Percentiles rank a stretch among this genome's conserved stretches.
Evolutionary conservation across 2,797 vertebrate genomes (phyloP).

Genomic region (Avahi laniger): DNA sequence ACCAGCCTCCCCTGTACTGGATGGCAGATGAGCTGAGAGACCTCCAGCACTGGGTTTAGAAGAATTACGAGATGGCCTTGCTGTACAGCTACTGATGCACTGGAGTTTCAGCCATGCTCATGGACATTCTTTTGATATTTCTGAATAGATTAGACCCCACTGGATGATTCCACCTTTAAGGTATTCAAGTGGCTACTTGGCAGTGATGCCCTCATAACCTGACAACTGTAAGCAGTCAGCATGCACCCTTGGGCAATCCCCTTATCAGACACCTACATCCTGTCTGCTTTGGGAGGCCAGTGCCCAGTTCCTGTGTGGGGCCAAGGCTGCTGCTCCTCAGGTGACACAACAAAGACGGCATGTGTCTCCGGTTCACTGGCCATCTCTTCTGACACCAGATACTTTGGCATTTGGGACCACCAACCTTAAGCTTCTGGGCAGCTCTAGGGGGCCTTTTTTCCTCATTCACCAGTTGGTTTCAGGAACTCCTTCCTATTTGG

Average conservation of each 20-base stretch:
- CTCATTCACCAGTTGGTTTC: not conserved
- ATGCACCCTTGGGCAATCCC: too few species aligned
- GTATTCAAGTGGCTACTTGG: not conserved
- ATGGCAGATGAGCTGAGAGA: not conserved
- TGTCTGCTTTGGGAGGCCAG: not conserved
- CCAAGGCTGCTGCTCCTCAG: not conserved
- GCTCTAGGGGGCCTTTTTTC: not conserved
- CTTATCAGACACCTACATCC: not conserved
- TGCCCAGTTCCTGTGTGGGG: not conserved
- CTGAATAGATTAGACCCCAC: not conserved
- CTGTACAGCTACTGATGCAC: not conserved
- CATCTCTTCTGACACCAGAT: not conserved
- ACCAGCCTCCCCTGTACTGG: not conserved
- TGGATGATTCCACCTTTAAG: not conserved
- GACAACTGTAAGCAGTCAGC: not conserved
- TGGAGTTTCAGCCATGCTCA: not conserved
- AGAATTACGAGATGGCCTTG: not conserved
- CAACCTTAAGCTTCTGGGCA: too few species aligned
- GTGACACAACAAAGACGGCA: not conserved
- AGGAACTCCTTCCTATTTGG: not conserved
- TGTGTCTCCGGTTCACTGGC: not conserved
- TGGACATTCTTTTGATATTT: not conserved
- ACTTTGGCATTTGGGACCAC: not conserved
- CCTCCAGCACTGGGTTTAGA: rapidly evolving
- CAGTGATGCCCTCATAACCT: too few species aligned